Base-by-base conservation (phyloP, 2,888 invertebrate genomes). In the Drosophila neonasuta region DNA sequence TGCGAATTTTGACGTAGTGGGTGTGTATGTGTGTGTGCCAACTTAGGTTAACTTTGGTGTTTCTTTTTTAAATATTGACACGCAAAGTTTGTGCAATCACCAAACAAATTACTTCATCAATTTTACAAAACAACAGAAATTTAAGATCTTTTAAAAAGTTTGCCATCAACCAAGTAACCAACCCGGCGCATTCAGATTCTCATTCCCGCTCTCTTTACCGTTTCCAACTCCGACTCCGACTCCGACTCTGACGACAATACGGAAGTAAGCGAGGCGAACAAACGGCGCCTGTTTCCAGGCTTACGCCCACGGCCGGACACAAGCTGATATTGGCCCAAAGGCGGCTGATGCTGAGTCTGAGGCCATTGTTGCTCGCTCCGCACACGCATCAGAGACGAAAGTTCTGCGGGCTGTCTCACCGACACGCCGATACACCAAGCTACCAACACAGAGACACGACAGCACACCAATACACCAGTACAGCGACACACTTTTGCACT, bases 41-140 rank as follows among this genome's bases (percentile, higher is more conserved):
- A 68, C 57, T 72, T 69, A 17, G 62, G 48, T 48, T 63, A 85
- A 62, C 48, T 63, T 73, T 69, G 41, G 54, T 65, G 70, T 71
- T 77, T 63, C 74, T 82, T 77, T 72, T 49, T 62, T 71, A 83
- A 81, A 86, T 83, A 81, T 82, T 82, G 84, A 79, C 86, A 82
- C 84, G 81, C 84, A 82, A 82, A 82, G 84, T 86, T 82, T 82
- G 70, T 84, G 86, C 86, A 86, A 86, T 82, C 84, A 79, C 64
- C 86, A 82, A 86, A 84, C 81, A 84, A 82, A 86, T 82, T 82
- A 82, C 84, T 86, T 82, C 84, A 82, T 82, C 81, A 82, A 86
- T 82, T 82, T 86, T 86, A 84, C 84, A 80, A 77, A 82, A 80
- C 86, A 82, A 84, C 86, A 77, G 80, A 79, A 86, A 86, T 79